Conservation (phyloP, 2,888 invertebrate species). For the Molanna angustata region DNA sequence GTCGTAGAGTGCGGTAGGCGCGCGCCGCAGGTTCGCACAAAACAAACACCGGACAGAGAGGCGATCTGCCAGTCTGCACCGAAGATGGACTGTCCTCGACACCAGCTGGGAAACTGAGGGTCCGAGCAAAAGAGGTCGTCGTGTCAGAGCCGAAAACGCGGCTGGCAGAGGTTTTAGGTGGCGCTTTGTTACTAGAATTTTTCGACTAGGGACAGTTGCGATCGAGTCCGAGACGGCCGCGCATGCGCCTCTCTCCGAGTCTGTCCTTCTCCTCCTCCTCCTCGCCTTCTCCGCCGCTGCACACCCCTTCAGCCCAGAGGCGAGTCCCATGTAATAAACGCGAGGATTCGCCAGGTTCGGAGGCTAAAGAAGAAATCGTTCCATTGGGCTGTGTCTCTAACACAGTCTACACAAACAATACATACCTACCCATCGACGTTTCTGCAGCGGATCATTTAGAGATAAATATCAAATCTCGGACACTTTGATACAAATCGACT, state of each 20-base stretch:
- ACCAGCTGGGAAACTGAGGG: constrained; percentile 22
- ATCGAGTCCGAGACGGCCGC: neutral
- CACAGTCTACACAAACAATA: too few species aligned
- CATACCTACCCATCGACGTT: too few species aligned
- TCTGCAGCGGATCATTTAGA: too few species aligned
- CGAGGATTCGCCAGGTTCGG: constrained; percentile 3
- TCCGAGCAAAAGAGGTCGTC: constrained; percentile 25
- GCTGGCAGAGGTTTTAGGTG: too few species aligned
- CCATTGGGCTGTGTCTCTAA: neutral
- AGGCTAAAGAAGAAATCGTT: neutral
- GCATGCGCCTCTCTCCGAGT: neutral
- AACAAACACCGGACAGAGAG: constrained; percentile 32
- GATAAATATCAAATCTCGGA: too few species aligned
- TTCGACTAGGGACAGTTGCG: too few species aligned
- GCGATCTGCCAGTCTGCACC: constrained; percentile 29
- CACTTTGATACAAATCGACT: too few species aligned
- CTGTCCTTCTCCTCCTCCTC: neutral
- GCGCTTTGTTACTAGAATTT: neutral
- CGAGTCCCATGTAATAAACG: neutral
- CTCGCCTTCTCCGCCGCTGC: neutral
- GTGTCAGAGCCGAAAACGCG: constrained; percentile 24
- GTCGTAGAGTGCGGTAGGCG: constrained; percentile 14
- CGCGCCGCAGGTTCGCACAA: constrained; percentile 25
- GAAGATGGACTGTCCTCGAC: too few species aligned
- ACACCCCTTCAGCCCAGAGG: constrained; percentile 4